Evolutionary conservation across 2,113 vertebrate genomes (phyloP).

Genomic region (Amphiprion ocellaris): DNA sequence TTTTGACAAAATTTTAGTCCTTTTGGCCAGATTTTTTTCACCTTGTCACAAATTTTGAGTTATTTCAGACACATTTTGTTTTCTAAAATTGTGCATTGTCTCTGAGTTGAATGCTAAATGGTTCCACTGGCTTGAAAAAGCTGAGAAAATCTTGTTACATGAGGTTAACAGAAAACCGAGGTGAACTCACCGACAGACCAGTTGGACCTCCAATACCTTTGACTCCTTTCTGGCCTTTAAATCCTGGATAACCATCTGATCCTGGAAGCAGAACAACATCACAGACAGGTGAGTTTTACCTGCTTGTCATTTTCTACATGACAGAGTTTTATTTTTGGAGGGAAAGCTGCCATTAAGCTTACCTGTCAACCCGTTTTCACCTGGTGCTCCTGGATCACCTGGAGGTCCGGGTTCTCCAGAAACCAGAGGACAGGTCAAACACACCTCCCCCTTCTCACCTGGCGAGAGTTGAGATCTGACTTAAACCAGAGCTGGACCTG

Average conservation of each 20-base stretch:
- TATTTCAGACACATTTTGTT: too few relatives aligned
- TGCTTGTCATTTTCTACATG: not conserved
- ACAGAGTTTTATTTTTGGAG: too few relatives aligned
- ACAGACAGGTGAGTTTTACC: not conserved
- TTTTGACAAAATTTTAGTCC: too few relatives aligned
- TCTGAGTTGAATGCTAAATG: not conserved
- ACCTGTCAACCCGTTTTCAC: conserved; percentile 71
- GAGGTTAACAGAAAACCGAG: not conserved
- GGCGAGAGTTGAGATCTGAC: not conserved
- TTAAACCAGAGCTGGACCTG: too few relatives aligned
- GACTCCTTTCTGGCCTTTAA: conserved; percentile 59
- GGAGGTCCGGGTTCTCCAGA: conserved; percentile 24
- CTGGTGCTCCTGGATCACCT: conserved; percentile 69
- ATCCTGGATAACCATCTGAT: conserved; percentile 51
- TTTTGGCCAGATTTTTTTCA: too few relatives aligned
- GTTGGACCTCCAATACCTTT: conserved; percentile 66
- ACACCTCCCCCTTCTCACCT: conserved; percentile 80
- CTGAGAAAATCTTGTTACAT: too few relatives aligned
- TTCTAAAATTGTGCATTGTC: too few relatives aligned
- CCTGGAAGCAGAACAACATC: conserved; percentile 55
- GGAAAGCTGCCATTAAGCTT: not conserved
- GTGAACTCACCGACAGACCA: conserved; percentile 68
- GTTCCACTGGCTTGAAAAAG: not conserved
- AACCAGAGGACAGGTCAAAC: conserved; percentile 30
- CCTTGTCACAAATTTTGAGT: too few relatives aligned